Evolutionary conservation across 1,140 invertebrate genomes (phyloP), one percentile per base, ranked within the genome.

Genomic region (Epicauta chinensis): DNA sequence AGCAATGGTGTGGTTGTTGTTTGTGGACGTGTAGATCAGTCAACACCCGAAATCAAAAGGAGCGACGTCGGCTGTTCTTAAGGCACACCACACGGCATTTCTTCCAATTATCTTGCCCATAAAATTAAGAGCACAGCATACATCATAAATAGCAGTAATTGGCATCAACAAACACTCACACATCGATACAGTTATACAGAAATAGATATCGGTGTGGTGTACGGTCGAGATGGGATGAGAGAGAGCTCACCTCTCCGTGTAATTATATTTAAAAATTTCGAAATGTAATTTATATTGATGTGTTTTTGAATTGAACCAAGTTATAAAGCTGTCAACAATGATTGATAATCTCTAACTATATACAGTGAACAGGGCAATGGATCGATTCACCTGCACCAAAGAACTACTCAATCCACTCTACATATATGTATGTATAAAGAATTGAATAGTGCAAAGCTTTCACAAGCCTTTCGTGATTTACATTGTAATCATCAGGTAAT

Each of bases 241-340:
- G 56, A 55, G 32, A 47, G 41, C 56, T 58, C 56, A 58, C 56
- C 53, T 58, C 36, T 51, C 43, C 35, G 36, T 55, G 39, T 58
- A 58, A 58, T 58, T 58, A 58, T 55, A 58, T 55, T 58, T 56
- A 59, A 59, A 58, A 59, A 56, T 56, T 53, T 48, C 51, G 53
- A 48, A 56, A 59, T 37, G 54, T 59, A 59, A 59, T 59, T 59
- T 59, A 59, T 56, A 59, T 52, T 56, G 53, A 59, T 59, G 57
- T 48, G 53, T 56, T 59, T 56, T 46, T 56, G 57, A 59, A 59
- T 59, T 59, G 57, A 59, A 50, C 49, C 49, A 53, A 59, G 58
- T 59, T 59, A 59, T 59, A 59, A 59, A 59, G 58, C 58, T 59
- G 58, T 56, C 58, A 59, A 14, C 50, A 38, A 59, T 59, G 58